Percentiles rank a stretch among this genome's conserved stretches.
phyloP scores from a whole-genome alignment of 2,113 vertebrate species.

The Elachura formosa region DNA sequence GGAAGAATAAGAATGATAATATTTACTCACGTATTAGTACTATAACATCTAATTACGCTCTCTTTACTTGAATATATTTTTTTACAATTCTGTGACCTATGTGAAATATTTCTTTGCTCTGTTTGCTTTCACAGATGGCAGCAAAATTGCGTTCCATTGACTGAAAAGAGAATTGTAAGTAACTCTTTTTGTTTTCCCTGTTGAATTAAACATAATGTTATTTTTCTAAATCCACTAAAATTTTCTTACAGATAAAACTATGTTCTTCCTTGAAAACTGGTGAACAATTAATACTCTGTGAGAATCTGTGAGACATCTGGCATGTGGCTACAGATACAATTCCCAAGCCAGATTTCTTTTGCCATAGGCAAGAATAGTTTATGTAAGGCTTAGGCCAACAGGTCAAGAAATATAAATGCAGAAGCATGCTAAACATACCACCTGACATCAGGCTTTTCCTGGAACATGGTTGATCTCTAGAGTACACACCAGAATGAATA shows the following conservation, averaged over 20 bases:
- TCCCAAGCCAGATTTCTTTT: constrained; percentile 44
- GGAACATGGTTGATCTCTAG: background rate
- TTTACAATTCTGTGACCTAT: background rate
- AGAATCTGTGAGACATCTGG: background rate
- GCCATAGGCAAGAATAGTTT: constrained; percentile 64
- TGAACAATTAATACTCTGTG: background rate
- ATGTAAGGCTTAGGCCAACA: constrained; percentile 47
- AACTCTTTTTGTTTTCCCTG: background rate
- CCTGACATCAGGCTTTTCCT: constrained; percentile 12
- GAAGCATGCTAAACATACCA: constrained; percentile 39
- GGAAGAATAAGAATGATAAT: background rate
- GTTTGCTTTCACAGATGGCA: constrained; percentile 21
- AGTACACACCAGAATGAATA: background rate
- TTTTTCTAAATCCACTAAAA: background rate
- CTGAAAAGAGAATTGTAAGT: constrained; percentile 41
- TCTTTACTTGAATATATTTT: background rate
- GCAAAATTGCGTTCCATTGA: background rate
- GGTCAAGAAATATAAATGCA: constrained; percentile 61
- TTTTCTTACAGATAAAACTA: background rate
- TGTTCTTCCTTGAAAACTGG: background rate
- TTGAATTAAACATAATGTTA: background rate
- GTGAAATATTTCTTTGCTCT: constrained; percentile 3
- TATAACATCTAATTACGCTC: background rate
- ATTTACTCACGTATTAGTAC: background rate
- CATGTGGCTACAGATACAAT: constrained; percentile 22